phyloP scores from a whole-genome alignment of 2,797 vertebrate species.

The Balearica regulorum region DNA sequence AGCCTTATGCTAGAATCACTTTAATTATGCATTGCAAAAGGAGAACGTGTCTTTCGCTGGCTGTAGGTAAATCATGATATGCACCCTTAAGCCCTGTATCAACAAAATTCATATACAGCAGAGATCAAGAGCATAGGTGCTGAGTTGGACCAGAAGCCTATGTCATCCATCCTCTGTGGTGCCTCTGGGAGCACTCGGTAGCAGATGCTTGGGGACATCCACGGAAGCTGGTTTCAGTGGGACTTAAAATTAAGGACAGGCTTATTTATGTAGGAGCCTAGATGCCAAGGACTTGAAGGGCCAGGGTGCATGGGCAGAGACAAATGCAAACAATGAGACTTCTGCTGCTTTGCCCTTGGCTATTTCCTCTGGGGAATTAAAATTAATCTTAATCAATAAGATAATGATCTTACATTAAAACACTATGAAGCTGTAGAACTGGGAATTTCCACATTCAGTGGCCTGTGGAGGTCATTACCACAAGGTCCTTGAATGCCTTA shows the following conservation, averaged over 20 bases:
- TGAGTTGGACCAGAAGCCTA: not conserved
- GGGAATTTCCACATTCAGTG: not conserved
- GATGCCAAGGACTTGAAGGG: not conserved
- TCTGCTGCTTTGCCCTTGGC: not conserved
- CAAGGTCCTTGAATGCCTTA: not conserved
- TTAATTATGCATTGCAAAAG: not conserved
- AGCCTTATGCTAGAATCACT: not conserved
- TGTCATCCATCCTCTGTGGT: not conserved
- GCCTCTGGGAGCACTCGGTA: accelerated
- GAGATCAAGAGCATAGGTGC: not conserved
- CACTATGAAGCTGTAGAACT: not conserved
- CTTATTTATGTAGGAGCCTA: not conserved
- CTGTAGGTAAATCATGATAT: not conserved
- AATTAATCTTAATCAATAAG: not conserved
- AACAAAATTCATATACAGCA: not conserved
- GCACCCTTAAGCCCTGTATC: not conserved
- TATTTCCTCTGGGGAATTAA: not conserved
- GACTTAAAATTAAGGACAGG: not conserved
- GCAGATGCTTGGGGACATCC: not conserved
- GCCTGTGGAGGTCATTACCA: accelerated
- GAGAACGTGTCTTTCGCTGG: not conserved
- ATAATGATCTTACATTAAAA: not conserved
- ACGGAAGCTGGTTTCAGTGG: not conserved
- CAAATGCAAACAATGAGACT: not conserved
- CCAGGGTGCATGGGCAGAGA: not conserved